Conservation (phyloP, 2,888 invertebrate genomes). For the Colletes collaris region DNA sequence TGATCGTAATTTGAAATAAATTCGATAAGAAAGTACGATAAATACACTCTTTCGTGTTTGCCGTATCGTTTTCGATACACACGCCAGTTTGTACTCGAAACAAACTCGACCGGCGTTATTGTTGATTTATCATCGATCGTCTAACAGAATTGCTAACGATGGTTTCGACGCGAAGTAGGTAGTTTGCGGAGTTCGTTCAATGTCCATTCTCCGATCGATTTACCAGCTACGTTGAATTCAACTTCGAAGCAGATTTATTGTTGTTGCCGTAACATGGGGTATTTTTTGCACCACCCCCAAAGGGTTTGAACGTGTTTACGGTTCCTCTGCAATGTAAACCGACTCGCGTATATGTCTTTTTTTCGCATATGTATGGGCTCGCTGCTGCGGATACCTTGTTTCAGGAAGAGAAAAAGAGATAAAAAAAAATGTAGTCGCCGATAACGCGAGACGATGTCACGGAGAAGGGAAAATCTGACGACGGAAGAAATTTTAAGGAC, state of each 20-base stretch:
- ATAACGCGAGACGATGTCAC: not conserved
- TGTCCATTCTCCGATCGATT: slow-evolving; percentile 5
- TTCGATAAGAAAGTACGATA: too few relatives aligned
- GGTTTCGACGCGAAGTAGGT: slow-evolving; percentile 35
- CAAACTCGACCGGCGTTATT: too few relatives aligned
- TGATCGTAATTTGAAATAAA: too few relatives aligned
- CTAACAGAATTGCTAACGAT: not conserved
- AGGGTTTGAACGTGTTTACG: slow-evolving; percentile 1
- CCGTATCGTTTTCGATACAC: too few relatives aligned
- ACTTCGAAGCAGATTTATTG: slow-evolving; percentile 46
- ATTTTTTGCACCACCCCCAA: not conserved
- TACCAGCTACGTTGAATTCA: slow-evolving; percentile 25
- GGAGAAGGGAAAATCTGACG: not conserved
- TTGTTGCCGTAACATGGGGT: not conserved
- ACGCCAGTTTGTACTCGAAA: too few relatives aligned
- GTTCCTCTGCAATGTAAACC: slow-evolving; percentile 1
- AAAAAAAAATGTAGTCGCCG: not conserved
- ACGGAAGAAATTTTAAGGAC: too few relatives aligned
- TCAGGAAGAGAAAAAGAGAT: not conserved
- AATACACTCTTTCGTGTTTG: too few relatives aligned
- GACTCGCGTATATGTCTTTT: not conserved
- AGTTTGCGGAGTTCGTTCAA: not conserved
- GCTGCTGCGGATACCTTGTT: not conserved
- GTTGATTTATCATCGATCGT: too few relatives aligned
- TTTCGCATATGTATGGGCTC: not conserved